phyloP scores from a whole-genome alignment of 1,140 invertebrate genomes.

The Heliconius congener region DNA sequence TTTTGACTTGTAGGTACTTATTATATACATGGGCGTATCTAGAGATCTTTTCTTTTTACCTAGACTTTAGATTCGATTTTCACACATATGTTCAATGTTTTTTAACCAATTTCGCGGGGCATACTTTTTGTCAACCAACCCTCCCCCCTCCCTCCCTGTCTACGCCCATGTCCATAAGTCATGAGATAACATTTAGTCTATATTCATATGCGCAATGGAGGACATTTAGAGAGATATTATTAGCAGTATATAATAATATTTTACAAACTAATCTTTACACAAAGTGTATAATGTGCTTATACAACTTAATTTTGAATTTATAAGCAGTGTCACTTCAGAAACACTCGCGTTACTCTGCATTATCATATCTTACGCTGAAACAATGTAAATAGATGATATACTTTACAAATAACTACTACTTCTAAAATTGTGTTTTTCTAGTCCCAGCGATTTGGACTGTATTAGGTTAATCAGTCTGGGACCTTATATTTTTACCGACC shows the following conservation, averaged over 20 bases:
- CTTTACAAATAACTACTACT: no score
- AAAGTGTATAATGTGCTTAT: conserved; percentile 5
- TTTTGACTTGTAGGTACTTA: not conserved
- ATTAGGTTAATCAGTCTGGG: no score
- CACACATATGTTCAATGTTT: no score
- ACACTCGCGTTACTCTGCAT: conserved; percentile 57
- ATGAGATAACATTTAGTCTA: not conserved
- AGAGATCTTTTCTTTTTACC: no score
- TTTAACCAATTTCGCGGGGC: no score
- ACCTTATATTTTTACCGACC: no score
- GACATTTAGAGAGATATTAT: conserved; percentile 7
- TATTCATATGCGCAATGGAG: not conserved
- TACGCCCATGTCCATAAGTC: not conserved
- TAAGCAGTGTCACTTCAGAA: not conserved
- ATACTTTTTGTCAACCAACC: no score
- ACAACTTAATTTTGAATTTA: conserved; percentile 8
- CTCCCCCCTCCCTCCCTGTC: no score
- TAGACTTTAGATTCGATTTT: no score
- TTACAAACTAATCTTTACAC: conserved; percentile 2
- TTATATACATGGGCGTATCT: no score
- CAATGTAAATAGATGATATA: conserved; percentile 28
- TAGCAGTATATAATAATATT: not conserved
- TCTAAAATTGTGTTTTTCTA: no score
- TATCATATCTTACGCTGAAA: conserved; percentile 71
- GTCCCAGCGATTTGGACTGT: no score